Percentiles rank a stretch among this genome's conserved stretches.
These are phyloP conservation scores for Conus betulinus DNA, from an alignment of 1,140 invertebrate genomes.

Conservation along the genomic window DNA sequence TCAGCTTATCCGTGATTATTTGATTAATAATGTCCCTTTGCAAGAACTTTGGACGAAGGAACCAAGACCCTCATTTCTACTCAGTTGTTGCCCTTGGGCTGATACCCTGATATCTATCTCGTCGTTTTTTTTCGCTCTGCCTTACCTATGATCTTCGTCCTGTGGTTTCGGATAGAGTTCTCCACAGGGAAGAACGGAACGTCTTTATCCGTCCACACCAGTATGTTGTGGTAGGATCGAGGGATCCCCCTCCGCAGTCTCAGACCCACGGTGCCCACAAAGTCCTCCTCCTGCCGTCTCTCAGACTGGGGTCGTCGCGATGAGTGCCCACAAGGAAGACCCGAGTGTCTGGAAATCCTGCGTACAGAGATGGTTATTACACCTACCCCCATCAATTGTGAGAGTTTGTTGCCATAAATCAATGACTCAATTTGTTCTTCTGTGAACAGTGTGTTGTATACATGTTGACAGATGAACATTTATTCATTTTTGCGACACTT, in stretches of 20 bases:
- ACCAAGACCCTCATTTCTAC: neutral
- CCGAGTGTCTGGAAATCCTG: constrained; percentile 42
- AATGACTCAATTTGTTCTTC: too few species aligned
- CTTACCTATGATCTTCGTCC: constrained; percentile 49
- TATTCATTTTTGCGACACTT: too few species aligned
- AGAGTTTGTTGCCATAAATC: too few species aligned
- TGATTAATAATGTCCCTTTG: too few species aligned
- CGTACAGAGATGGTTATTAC: neutral
- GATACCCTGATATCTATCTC: neutral
- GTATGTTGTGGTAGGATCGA: constrained; percentile 51
- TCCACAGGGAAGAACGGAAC: constrained; percentile 54
- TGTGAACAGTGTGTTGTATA: too few species aligned
- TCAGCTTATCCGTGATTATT: too few species aligned
- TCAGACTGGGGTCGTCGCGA: constrained; percentile 43
- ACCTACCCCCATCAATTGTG: too few species aligned
- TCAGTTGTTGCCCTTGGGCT: neutral
- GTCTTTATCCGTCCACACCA: constrained; percentile 56
- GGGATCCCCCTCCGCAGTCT: constrained; percentile 44
- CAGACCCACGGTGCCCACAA: constrained; percentile 26
- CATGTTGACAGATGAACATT: too few species aligned
- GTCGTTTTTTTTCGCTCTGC: neutral
- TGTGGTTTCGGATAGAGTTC: constrained; percentile 47
- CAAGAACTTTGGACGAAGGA: too few species aligned
- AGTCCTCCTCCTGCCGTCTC: neutral
- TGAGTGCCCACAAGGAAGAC: constrained; percentile 57